Conservation (phyloP, 2,797 vertebrate genomes). For the Sus cebifrons region DNA sequence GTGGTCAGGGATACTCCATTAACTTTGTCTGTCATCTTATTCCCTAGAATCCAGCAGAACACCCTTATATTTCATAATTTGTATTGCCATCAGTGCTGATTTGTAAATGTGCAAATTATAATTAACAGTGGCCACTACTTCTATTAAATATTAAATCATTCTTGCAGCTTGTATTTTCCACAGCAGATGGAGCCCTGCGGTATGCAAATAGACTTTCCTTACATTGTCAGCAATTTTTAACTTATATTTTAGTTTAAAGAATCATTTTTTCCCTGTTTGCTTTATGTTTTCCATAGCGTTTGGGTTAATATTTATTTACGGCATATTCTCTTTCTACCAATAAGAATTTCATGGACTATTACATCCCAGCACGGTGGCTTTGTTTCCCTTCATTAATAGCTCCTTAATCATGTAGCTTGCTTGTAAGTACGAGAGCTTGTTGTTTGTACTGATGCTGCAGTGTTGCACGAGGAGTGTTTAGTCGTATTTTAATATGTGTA, state of each 20-base stretch:
- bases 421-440: slow-evolving; percentile 91
- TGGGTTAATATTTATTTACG: slow-evolving; percentile 96
- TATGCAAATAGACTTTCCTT: slow-evolving; percentile 96
- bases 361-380: slow-evolving; percentile 91
- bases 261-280: slow-evolving; percentile 87
- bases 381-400: slow-evolving; percentile 95
- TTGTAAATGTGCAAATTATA: slow-evolving; percentile 99
- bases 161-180: slow-evolving; percentile 96
- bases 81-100: slow-evolving; percentile 99
- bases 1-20: slow-evolving; percentile 99
- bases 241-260: slow-evolving; percentile 92
- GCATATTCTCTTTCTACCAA: slow-evolving; percentile 91
- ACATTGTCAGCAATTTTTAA: slow-evolving; percentile 96
- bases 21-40: slow-evolving; percentile 99
- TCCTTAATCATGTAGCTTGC: slow-evolving; percentile 93
- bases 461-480: slow-evolving; percentile 89
- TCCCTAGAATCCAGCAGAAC: slow-evolving; percentile 94
- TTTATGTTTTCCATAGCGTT: slow-evolving; percentile 93
- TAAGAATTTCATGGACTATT: slow-evolving; percentile 94
- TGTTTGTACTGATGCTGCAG: slow-evolving; percentile 92
- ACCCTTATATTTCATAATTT: slow-evolving; percentile 99
- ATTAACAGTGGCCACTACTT: slow-evolving; percentile 98
- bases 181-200: slow-evolving; percentile 97
- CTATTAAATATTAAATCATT: slow-evolving; percentile 99
- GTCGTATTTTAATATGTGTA: slow-evolving; percentile 90